Percentiles rank a stretch among this genome's conserved stretches.
Conservation (phyloP, 2,888 invertebrate genomes). For the Sycophila texana region DNA sequence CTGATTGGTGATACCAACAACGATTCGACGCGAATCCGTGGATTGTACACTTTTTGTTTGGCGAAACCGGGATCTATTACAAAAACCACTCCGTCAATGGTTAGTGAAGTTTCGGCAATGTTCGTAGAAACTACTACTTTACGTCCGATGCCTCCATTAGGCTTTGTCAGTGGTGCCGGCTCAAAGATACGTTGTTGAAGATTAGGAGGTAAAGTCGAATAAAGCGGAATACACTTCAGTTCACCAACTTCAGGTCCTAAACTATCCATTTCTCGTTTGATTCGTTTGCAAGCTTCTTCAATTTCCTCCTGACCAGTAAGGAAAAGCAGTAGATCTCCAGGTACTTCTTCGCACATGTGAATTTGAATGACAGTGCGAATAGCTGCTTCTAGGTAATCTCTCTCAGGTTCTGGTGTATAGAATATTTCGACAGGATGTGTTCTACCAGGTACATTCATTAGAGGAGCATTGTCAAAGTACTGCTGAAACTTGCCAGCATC, state of each 20-base stretch:
- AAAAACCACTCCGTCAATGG: conserved; percentile 99
- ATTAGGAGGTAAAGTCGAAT: conserved; percentile 98
- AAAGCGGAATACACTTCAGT: conserved; percentile 97
- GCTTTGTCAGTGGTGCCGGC: conserved; percentile 92
- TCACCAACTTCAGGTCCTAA: conserved; percentile 98
- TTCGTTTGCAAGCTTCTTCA: conserved; percentile 98
- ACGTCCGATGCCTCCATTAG: conserved; percentile 92
- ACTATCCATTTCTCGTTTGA: conserved; percentile 96
- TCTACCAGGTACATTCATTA: conserved; percentile 98
- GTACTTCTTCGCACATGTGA: conserved; percentile 95
- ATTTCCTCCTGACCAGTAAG: conserved; percentile 95
- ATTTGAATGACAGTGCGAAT: conserved; percentile 98
- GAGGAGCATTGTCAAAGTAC: conserved; percentile 98
- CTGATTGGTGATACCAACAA: conserved; percentile 98
- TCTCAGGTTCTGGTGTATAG: conserved; percentile 98
- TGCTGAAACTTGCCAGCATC: conserved; percentile 99
- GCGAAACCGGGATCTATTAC: conserved; percentile 99
- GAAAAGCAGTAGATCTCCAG: conserved; percentile 95
- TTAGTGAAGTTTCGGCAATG: conserved; percentile 98
- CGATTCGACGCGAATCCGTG: conserved; percentile 95
- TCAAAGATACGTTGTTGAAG: conserved; percentile 98
- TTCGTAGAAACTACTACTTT: conserved; percentile 99
- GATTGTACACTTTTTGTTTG: conserved; percentile 97
- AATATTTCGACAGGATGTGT: conserved; percentile 98
- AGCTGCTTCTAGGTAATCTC: conserved; percentile 98